A percentile compares a stretch with the other conserved stretches of the same genome.
These are phyloP conservation scores for Chloroceryle amazona DNA, from an alignment of 2,797 vertebrate species.

Conservation along the genomic window DNA sequence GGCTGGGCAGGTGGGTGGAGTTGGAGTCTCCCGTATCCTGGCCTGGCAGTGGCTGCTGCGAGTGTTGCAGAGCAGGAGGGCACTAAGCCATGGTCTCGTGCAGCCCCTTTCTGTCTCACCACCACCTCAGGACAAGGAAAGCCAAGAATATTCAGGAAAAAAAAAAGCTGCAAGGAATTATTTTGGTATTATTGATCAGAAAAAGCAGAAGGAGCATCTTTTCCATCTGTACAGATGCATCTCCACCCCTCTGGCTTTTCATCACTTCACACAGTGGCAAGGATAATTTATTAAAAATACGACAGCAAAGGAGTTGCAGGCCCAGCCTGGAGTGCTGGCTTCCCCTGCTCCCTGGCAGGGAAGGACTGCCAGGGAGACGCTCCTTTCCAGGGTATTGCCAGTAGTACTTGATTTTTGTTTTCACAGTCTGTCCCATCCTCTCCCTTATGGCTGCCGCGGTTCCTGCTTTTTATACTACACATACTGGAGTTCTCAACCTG, in stretches of 20 bases:
- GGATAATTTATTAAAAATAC: conserved; percentile 31
- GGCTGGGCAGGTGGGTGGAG: not conserved
- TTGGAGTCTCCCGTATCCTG: not conserved
- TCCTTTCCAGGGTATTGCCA: not conserved
- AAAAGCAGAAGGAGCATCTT: conserved; percentile 16
- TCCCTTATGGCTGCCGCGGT: conserved; percentile 2
- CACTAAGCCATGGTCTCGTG: not conserved
- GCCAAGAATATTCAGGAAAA: not conserved
- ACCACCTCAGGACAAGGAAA: not conserved
- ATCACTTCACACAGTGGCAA: conserved; percentile 49
- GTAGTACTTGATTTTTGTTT: not conserved
- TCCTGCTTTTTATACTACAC: not conserved
- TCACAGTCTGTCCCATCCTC: not conserved
- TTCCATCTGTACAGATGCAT: not conserved
- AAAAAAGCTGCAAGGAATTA: not conserved
- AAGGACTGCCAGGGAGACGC: not conserved
- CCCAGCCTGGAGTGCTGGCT: not conserved
- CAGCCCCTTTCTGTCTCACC: not conserved
- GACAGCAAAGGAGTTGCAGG: not conserved
- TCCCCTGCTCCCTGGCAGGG: not conserved
- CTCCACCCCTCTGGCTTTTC: conserved; percentile 11
- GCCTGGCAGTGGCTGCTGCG: not conserved
- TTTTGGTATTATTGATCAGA: conserved; percentile 4
- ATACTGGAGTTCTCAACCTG: conserved; percentile 27
- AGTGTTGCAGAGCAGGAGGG: not conserved